A percentile compares a stretch with the other conserved stretches of the same genome.
Evolutionary conservation across 2,113 vertebrate species (phyloP).

Genomic region (Alexandromys fortis): DNA sequence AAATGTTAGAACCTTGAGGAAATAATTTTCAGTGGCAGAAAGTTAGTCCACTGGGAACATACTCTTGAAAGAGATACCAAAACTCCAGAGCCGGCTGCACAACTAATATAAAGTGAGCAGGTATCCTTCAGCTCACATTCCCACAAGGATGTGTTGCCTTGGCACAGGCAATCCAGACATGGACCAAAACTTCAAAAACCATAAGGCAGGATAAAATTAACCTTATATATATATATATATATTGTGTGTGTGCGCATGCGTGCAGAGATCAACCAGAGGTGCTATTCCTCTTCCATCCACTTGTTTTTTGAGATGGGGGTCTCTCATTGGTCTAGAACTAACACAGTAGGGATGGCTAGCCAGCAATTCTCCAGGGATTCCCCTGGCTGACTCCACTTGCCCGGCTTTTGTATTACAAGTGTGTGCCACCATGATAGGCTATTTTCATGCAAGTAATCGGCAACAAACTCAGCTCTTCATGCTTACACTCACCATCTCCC

Average conservation of each 20-base stretch:
- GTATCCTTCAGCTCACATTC: not conserved
- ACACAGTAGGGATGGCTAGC: not conserved
- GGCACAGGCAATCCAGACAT: not conserved
- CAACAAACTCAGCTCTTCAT: not conserved
- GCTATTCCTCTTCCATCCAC: not conserved
- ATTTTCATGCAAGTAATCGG: not conserved
- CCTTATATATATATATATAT: too few relatives aligned
- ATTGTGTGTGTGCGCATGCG: too few relatives aligned
- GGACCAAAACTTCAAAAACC: not conserved
- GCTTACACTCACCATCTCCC: not conserved
- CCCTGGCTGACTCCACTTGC: not conserved
- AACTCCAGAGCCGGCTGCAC: not conserved
- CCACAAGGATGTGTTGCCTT: not conserved
- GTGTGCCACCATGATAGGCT: not conserved
- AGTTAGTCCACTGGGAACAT: not conserved
- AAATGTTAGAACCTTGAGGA: not conserved
- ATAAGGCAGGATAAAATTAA: not conserved
- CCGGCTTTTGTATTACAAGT: not conserved
- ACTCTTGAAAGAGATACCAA: not conserved
- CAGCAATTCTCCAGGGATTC: not conserved
- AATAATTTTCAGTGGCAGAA: not conserved
- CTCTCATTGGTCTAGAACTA: not conserved
- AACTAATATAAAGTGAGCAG: not conserved
- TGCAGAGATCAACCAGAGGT: not conserved
- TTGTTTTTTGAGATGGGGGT: not conserved